These are phyloP conservation scores for Tiliacea aurago DNA, from an alignment of 2,888 invertebrate genomes.

Conservation along the genomic window DNA sequence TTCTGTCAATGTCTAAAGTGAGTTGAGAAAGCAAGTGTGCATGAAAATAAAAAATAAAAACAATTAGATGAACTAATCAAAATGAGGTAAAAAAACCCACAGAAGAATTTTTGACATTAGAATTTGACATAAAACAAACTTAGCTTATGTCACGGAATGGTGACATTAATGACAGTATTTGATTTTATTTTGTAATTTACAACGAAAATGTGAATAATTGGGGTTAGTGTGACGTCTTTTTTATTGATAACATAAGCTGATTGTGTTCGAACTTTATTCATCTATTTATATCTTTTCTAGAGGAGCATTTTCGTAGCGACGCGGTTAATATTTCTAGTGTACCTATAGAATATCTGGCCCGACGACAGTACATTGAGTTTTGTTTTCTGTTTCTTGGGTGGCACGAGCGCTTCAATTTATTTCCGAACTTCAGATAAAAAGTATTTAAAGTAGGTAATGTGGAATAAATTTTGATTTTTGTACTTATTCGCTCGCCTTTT, in stretches of 20 bases:
- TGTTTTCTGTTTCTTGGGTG: conserved; percentile 71
- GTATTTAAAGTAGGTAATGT: conserved; percentile 70
- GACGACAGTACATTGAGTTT: conserved; percentile 63
- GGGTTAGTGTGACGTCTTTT: conserved; percentile 17
- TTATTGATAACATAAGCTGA: conserved; percentile 47
- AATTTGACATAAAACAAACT: conserved; percentile 19
- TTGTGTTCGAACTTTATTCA: conserved; percentile 54
- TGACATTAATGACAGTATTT: neutral
- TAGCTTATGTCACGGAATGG: neutral
- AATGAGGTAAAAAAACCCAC: neutral
- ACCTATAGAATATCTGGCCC: conserved; percentile 64
- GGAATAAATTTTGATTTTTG: conserved; percentile 66
- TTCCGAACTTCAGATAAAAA: conserved; percentile 72
- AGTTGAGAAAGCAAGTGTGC: too few species aligned
- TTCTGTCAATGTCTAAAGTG: too few species aligned
- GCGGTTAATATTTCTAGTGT: conserved; percentile 67
- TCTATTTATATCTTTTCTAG: conserved; percentile 66
- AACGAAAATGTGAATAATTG: neutral
- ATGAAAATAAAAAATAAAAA: too few species aligned
- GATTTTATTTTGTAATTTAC: neutral
- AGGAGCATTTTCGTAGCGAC: conserved; percentile 61
- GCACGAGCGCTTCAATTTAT: conserved; percentile 70
- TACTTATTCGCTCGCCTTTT: conserved; percentile 56
- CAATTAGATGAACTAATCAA: too few species aligned
- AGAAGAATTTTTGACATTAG: neutral